Base-by-base conservation (phyloP, 1,140 invertebrate species). In the Triops cancriformis region DNA sequence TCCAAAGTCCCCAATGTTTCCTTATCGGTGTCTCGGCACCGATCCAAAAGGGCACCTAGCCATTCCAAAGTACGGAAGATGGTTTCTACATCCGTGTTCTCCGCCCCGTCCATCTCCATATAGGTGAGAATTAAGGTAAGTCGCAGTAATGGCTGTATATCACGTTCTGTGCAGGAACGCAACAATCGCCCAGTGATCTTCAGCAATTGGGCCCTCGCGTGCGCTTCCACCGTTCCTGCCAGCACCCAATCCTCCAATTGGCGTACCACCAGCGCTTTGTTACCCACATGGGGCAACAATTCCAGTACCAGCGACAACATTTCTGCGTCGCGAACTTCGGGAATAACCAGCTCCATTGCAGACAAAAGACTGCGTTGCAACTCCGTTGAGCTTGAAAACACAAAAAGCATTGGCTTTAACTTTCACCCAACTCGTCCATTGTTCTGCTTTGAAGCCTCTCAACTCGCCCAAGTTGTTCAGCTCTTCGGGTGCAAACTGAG, bases 31-130 rank as follows among this genome's bases (percentile, higher is more conserved):
- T 64, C 51, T 23, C 51, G 14, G 37, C 74, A 78, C 72, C 77
- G 72, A 27, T 78, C 72, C 26, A 78, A 74, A 27, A 78, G 73
- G 28, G 73, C 77, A 72, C 77, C 77, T 4, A 78, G 42, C 77
- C 77, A 78, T 45, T 78, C 77, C 77, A 78, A 45, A 5, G 77
- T 73, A 11, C 26, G 72, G 5, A 78, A 73, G 41, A 74, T 74
- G 26, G 77, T 74, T 74, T 78, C 77, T 2, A 73, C 72, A 51
- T 78, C 77, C 6, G 77, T 43, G 11, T 42, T 23, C 14, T 64
- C 51, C 14, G 51, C 51, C 0, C 18, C 5, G 23, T 64, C 23
- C 51, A 64, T 64, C 18, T 64, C 51, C 23, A 64, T 23, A 23
- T 64, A 64, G 51, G 51, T 64, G 51, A 64, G 51, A 64, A 64